Base-by-base conservation (phyloP, 2,888 invertebrate genomes). In the Eristalis intricaria region DNA sequence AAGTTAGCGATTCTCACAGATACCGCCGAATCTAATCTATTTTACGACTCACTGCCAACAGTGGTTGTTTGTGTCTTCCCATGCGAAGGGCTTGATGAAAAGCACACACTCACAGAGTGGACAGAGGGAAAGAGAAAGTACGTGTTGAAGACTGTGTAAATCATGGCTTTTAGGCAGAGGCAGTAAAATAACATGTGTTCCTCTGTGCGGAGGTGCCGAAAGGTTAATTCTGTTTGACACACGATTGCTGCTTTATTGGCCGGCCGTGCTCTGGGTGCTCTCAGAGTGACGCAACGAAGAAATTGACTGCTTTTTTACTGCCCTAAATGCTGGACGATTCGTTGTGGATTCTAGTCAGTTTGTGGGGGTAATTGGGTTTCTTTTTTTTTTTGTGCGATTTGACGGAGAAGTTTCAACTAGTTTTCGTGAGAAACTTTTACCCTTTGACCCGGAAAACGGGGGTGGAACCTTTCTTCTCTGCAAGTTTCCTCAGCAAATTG, bases 11-110 rank as follows among this genome's bases (percentile, higher is more conserved):
- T 66, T 66, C 40, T 40, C 43, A n/a, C 22, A 66, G 65, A 66
- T 66, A 66, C 65, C 65, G 38, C 26, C 65, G 38, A 66, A 66
- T 66, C 65, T 66, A 43, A 66, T 66, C 65, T 40, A 66, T 66
- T 66, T 66, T 66, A 66, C 40, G 65, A 66, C 65, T 26, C n/a
- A 8, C 26, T 65, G 40, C 43, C 4, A 43, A n/a, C 43, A 43
- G 4, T 15, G 40, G 35, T 11, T 66, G 65, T 15, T 40, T 65
- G 64, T 64, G 23, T 38, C 23, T 65, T 23, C 65, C 13, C 11
- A n/a, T 50, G 19, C n/a, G 40, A 43, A 38, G 65, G 65, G 65
- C 40, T 40, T 43, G 65, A 8, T 8, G 19, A 19, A 50, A 0
- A 5, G 19, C 50, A 19, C 50, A 19, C 50, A 19, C 8, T 8